Percentiles rank a stretch among this genome's conserved stretches.
Conservation (phyloP, 2,888 invertebrate species). For the Allacma fusca region DNA sequence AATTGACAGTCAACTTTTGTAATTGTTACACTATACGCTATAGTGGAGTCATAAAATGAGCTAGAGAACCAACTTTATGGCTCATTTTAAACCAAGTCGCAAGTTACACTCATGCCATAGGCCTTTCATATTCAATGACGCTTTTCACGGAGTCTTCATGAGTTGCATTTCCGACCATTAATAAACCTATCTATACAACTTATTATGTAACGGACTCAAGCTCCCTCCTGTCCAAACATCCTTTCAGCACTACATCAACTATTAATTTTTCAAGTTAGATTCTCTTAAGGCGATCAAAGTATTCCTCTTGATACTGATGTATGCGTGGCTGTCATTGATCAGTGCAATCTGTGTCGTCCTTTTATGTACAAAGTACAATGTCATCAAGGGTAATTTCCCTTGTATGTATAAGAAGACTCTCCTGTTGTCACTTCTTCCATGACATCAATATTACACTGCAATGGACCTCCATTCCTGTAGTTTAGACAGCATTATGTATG, state of each 20-base stretch:
- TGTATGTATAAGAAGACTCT: background rate
- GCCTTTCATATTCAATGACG: conserved; percentile 29
- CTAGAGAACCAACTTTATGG: conserved; percentile 26
- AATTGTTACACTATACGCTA: conserved; percentile 22
- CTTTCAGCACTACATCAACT: too few species aligned
- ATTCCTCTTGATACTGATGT: too few species aligned
- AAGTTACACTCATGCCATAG: background rate
- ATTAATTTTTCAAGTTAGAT: too few species aligned
- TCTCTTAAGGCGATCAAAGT: too few species aligned
- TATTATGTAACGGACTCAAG: background rate
- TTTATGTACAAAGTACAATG: too few species aligned
- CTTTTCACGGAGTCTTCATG: conserved; percentile 23
- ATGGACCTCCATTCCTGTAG: too few species aligned
- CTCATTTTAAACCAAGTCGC: conserved; percentile 24
- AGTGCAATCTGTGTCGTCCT: too few species aligned
- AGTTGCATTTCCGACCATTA: conserved; percentile 4
- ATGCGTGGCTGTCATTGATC: too few species aligned
- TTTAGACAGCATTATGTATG: too few species aligned
- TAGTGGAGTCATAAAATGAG: conserved; percentile 28
- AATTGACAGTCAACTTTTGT: conserved; percentile 11
- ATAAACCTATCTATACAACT: background rate
- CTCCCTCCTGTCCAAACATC: too few species aligned
- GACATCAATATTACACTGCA: background rate
- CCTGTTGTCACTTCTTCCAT: background rate
- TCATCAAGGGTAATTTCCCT: background rate